phyloP scores from a whole-genome alignment of 2,888 invertebrate species.

The Rugalucina vietnamica region DNA sequence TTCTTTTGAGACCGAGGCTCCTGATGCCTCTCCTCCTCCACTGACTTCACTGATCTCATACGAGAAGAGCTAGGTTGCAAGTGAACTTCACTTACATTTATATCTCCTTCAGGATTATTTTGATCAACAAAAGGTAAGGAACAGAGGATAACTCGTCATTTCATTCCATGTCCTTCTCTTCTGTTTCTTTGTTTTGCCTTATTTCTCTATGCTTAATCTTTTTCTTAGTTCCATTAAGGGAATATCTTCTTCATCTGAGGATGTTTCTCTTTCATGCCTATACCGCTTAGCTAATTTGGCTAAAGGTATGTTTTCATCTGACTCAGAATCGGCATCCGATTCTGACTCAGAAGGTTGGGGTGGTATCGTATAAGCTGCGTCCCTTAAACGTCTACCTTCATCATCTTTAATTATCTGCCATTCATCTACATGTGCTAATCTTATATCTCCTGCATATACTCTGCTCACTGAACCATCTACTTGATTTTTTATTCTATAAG shows the following conservation, averaged over 20 bases:
- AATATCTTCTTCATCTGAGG: constrained; percentile 41
- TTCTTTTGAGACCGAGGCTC: no score
- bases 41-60: no score
- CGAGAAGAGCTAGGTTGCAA: no score
- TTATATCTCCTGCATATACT: constrained; percentile 36
- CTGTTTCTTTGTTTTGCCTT: no score
- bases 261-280: constrained; percentile 24
- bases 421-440: constrained; percentile 34
- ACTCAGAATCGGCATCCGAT: not conserved
- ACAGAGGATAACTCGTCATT: no score
- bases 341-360: constrained; percentile 17
- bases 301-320: not conserved
- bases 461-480: constrained; percentile 18
- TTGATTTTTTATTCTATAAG: constrained; percentile 48
- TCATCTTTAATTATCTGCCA: constrained; percentile 13
- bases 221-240: constrained; percentile 36
- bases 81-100: no score
- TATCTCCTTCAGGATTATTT: no score
- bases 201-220: constrained; percentile 7
- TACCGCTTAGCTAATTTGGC: constrained; percentile 11
- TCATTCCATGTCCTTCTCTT: no score
- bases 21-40: no score
- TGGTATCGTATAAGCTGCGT: constrained; percentile 19
- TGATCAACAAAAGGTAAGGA: no score
- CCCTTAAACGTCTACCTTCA: not conserved